Conservation (phyloP, 2,113 vertebrate species). For the Uria lomvia region DNA sequence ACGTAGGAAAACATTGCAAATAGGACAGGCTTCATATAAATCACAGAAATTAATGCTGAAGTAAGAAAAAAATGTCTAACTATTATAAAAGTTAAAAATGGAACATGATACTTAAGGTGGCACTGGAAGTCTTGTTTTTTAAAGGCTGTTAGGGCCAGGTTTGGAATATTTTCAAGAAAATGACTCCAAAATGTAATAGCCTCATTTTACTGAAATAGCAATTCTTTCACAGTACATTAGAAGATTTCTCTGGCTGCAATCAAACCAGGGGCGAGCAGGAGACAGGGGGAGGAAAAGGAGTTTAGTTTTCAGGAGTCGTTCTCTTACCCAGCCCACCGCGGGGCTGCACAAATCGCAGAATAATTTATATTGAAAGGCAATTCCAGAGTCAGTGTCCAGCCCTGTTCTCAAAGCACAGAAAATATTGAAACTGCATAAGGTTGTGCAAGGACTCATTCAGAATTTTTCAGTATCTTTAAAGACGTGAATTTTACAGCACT, state of each 20-base stretch:
- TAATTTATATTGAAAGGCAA: not conserved
- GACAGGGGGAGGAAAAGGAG: not conserved
- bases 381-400: not conserved
- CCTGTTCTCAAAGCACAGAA: not conserved
- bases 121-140: not conserved
- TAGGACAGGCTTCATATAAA: not conserved
- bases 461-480: not conserved
- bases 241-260: not conserved
- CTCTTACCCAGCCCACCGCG: not conserved
- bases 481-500: not conserved
- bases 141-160: not conserved
- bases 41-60: not conserved
- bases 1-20: not conserved
- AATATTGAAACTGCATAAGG: not conserved
- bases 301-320: not conserved
- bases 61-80: not conserved
- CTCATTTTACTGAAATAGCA: not conserved
- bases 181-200: not conserved
- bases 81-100: not conserved
- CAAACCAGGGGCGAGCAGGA: not conserved
- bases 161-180: conserved; percentile 11
- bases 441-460: not conserved
- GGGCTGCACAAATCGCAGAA: not conserved
- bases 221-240: not conserved
- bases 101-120: not conserved